Base-by-base conservation (phyloP, 2,113 vertebrate genomes). In the Phocoena phocoena region DNA sequence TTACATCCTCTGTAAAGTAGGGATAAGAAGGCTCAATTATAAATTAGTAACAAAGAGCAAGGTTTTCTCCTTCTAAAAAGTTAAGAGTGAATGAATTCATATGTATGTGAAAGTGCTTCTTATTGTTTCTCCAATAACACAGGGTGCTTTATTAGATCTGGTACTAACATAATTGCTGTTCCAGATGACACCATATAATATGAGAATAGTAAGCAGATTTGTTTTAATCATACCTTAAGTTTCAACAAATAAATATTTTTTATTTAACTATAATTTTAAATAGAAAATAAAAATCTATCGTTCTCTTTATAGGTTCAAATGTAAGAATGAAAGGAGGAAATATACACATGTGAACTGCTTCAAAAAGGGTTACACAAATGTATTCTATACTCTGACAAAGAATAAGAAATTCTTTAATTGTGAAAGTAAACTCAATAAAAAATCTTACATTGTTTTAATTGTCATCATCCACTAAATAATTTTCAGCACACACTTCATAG, bases 351-450 rank as follows among this genome's bases (percentile, higher is more conserved):
- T 7, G 2, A 82, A 55, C 36, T 60, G 23, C 31, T 82, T 88
- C 67, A 76, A 62, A 86, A 82, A 20, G 31, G 8, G 15, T 33
- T 58, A 74, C 2, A 77, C 6, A 62, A 74, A 25, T 33, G 13
- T 23, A 47, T 25, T 14, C 36, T 58, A 23, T 6, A 60, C 23
- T 65, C 23, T n/a, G 38, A 60, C 31, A 60, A 88, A 88, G 33
- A 41, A 88, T 11, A 68, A 89, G 70, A 89, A 88, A 62, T 50
- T 8, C 36, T 36, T 70, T n/a, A 53, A 60, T 53, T 77, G 60
- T 60, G 31, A 88, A 82, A 96, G 74, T 81, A 50, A 82, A 93
- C 47, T 74, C 60, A 93, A 47, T 60, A 26, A 80, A 50, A 96
- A 63, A 88, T 33, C 36, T 55, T 73, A 81, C 4, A 44, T 9